Evolutionary conservation across 2,888 invertebrate species (phyloP).

Genomic region (Orgyia antiqua): DNA sequence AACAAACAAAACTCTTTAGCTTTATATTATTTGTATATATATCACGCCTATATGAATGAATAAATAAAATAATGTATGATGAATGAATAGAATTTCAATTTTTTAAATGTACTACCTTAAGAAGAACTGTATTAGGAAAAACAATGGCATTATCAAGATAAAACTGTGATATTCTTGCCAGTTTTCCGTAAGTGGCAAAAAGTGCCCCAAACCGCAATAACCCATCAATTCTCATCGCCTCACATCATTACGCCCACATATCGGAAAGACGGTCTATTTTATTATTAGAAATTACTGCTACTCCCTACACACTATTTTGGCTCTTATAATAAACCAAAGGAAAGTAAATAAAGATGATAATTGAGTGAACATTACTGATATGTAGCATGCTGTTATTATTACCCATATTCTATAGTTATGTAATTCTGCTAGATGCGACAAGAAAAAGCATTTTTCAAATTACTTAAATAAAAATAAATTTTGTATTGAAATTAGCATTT

Average conservation of each 20-base stretch:
- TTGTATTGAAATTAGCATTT: too few relatives aligned
- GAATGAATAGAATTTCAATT: too few relatives aligned
- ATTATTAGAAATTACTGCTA: slow-evolving; percentile 35
- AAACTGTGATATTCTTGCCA: too few relatives aligned
- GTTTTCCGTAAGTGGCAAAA: slow-evolving; percentile 17
- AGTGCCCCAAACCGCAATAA: slow-evolving; percentile 17
- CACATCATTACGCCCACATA: slow-evolving; percentile 29
- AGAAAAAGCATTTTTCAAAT: too few relatives aligned
- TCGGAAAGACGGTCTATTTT: slow-evolving; percentile 33
- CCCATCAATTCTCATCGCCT: slow-evolving; percentile 28
- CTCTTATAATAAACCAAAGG: slow-evolving; percentile 10
- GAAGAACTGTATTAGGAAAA: too few relatives aligned
- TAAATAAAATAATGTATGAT: too few relatives aligned
- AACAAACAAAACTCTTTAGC: too few relatives aligned
- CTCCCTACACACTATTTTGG: slow-evolving; percentile 14
- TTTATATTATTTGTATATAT: too few relatives aligned
- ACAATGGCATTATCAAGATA: too few relatives aligned
- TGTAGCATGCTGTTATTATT: slow-evolving; percentile 34
- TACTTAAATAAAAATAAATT: too few relatives aligned
- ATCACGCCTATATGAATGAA: too few relatives aligned
- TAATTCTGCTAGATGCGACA: slow-evolving; percentile 16
- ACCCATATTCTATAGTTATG: slow-evolving; percentile 8
- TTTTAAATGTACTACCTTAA: too few relatives aligned
- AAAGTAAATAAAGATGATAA: slow-evolving; percentile 8
- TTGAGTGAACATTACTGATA: slow-evolving; percentile 14